Evolutionary conservation across 2,888 invertebrate species (phyloP).

Genomic region (Oeneis ivallda): DNA sequence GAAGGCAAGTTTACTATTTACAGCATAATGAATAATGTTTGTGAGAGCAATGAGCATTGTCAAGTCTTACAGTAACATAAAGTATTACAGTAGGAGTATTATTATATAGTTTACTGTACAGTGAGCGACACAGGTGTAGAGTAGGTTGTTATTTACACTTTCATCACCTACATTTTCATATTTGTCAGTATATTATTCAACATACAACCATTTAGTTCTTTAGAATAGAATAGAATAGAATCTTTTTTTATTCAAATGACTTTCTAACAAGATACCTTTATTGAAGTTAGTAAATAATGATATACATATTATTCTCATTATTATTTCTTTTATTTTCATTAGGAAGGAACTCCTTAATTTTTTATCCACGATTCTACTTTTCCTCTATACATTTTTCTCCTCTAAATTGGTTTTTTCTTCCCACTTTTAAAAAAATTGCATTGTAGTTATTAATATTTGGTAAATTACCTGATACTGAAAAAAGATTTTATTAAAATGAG

Average conservation of each 20-base stretch:
- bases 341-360: neutral
- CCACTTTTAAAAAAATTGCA: too few species aligned
- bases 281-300: neutral
- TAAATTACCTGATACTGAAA: too few species aligned
- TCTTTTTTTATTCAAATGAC: too few species aligned
- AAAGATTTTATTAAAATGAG: too few species aligned
- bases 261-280: neutral
- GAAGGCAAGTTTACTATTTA: slow-evolving; percentile 28
- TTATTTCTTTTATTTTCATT: neutral
- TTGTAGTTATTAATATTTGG: too few species aligned
- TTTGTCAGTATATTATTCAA: slow-evolving; percentile 44
- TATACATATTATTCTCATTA: neutral
- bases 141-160: slow-evolving; percentile 69
- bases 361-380: too few species aligned
- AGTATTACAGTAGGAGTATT: slow-evolving; percentile 37
- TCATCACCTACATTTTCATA: slow-evolving; percentile 51
- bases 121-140: slow-evolving; percentile 78
- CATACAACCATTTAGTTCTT: slow-evolving; percentile 37
- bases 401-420: too few species aligned
- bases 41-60: slow-evolving; percentile 35
- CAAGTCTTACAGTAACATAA: slow-evolving; percentile 34
- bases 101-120: slow-evolving; percentile 63
- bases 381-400: too few species aligned
- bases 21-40: slow-evolving; percentile 33
- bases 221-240: too few species aligned